phyloP scores from a whole-genome alignment of 2,888 invertebrate genomes.

The Mythimna pallens region DNA sequence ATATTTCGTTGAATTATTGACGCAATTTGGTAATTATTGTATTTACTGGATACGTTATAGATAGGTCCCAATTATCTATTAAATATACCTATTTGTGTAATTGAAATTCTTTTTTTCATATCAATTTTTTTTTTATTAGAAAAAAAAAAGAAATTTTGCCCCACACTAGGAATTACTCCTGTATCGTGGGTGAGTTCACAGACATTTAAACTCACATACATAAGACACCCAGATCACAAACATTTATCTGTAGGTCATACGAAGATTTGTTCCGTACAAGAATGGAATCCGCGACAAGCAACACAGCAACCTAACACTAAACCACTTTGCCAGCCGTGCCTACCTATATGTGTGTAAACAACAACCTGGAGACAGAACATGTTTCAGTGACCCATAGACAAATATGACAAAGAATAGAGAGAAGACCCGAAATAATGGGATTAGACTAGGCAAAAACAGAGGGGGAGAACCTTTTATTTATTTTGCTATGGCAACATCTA shows the following conservation, averaged over 20 bases:
- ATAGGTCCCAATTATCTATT: not conserved
- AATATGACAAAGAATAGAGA: not conserved
- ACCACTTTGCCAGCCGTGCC: no score
- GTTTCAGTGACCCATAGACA: not conserved
- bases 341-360: not conserved
- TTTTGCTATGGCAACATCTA: not conserved
- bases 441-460: not conserved
- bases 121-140: no score
- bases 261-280: no score
- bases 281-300: no score
- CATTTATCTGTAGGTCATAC: no score
- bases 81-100: not conserved
- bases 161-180: no score
- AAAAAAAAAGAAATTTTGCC: no score
- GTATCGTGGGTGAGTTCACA: no score
- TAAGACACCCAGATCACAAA: no score
- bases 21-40: conserved; percentile 23
- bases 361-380: not conserved
- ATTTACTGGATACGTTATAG: not conserved
- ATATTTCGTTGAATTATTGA: conserved; percentile 41
- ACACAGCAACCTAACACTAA: no score
- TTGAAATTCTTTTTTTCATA: not conserved
- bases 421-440: not conserved
- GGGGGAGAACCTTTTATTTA: not conserved
- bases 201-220: no score